Evolutionary conservation across 2,888 invertebrate species (phyloP).

Genomic region (Drosophila pegasa): DNA sequence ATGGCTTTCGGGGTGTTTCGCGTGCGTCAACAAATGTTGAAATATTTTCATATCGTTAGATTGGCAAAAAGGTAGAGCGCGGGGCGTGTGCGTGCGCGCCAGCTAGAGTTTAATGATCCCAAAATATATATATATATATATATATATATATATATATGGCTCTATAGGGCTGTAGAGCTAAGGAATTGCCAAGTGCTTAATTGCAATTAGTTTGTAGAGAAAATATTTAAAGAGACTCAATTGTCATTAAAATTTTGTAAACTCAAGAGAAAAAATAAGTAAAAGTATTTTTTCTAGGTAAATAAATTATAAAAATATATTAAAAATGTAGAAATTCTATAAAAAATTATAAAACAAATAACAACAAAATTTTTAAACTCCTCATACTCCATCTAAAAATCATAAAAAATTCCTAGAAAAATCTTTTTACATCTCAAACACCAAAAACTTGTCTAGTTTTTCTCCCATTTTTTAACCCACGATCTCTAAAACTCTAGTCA

Average conservation of each 20-base stretch:
- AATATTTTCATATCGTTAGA: conserved; percentile 28
- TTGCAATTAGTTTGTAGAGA: conserved; percentile 4
- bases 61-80: conserved; percentile 70
- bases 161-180: neutral
- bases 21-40: conserved; percentile 53
- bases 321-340: neutral
- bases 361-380: too few relatives aligned
- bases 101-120: conserved; percentile 45
- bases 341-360: too few relatives aligned
- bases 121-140: neutral
- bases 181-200: conserved; percentile 11
- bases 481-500: neutral
- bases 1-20: conserved; percentile 36
- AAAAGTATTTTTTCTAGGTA: neutral
- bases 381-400: neutral
- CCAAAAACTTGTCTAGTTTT: neutral
- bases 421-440: fast-evolving
- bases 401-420: neutral
- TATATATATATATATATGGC: too few relatives aligned
- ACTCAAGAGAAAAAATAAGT: neutral
- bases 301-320: neutral
- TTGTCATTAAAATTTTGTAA: neutral
- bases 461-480: neutral
- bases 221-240: neutral
- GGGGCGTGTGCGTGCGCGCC: conserved; percentile 4